Evolutionary conservation across 2,888 invertebrate species (phyloP).

Genomic region (Pherbina coryleti): DNA sequence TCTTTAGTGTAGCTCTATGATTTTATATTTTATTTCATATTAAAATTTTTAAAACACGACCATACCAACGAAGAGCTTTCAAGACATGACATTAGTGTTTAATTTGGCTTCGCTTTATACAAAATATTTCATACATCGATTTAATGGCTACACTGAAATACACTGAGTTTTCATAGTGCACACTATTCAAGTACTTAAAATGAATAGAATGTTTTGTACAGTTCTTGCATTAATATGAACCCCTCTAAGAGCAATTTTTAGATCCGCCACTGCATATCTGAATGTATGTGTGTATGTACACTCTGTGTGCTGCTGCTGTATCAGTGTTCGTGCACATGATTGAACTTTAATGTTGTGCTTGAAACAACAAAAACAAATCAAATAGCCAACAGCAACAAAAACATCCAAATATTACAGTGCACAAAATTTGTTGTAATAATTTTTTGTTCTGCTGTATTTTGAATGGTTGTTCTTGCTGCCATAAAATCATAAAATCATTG

Average conservation of each 20-base stretch:
- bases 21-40: too few species aligned
- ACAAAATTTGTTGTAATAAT: not conserved
- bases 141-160: too few species aligned
- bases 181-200: too few species aligned
- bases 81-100: too few species aligned
- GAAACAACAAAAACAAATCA: slow-evolving; percentile 9
- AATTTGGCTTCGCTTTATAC: too few species aligned
- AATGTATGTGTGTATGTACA: not conserved
- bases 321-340: slow-evolving; percentile 21
- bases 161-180: too few species aligned
- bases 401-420: not conserved
- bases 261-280: not conserved
- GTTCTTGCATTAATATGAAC: too few species aligned
- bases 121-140: too few species aligned
- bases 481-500: not conserved
- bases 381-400: not conserved
- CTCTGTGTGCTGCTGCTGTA: not conserved
- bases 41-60: too few species aligned
- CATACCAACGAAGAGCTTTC: too few species aligned
- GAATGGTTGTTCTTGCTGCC: not conserved
- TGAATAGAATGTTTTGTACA: too few species aligned
- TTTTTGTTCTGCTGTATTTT: not conserved
- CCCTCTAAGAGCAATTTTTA: not conserved
- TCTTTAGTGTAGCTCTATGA: too few species aligned
- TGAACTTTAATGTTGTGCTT: slow-evolving; percentile 26